Conservation (phyloP, 2,797 vertebrate species). For the Anguilla pacifica region DNA sequence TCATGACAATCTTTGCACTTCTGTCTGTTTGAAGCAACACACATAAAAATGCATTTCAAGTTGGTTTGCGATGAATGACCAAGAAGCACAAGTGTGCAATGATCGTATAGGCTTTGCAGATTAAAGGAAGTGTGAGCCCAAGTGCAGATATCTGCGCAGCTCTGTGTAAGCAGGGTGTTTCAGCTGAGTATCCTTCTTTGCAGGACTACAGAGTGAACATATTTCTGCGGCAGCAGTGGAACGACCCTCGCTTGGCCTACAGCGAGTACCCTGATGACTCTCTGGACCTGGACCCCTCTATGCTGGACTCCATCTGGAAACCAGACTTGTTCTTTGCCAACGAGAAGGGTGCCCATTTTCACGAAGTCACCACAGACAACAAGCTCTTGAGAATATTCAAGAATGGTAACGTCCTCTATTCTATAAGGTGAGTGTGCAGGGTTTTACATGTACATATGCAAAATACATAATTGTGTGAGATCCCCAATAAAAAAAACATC, state of each 20-base stretch:
- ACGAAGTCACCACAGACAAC: slow-evolving; percentile 96
- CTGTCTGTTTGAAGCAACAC: neutral
- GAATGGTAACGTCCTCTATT: slow-evolving; percentile 95
- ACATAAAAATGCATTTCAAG: neutral
- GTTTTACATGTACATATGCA: neutral
- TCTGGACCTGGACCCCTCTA: slow-evolving; percentile 92
- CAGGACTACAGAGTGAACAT: slow-evolving; percentile 97
- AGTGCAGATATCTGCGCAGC: neutral
- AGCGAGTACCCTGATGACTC: slow-evolving; percentile 96
- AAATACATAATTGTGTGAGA: neutral
- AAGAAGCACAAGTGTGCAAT: neutral
- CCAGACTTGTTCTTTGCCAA: slow-evolving; percentile 97
- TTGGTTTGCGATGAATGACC: neutral
- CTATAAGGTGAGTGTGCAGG: slow-evolving; percentile 78
- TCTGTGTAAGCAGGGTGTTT: neutral
- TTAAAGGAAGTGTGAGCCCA: neutral
- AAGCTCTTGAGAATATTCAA: slow-evolving; percentile 94
- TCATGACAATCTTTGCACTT: too few relatives aligned
- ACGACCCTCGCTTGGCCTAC: slow-evolving; percentile 90
- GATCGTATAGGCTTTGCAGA: neutral
- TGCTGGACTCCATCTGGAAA: slow-evolving; percentile 98
- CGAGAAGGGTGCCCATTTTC: slow-evolving; percentile 96
- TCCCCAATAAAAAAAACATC: neutral
- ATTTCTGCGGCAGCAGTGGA: slow-evolving; percentile 97
- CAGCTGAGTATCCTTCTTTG: slow-evolving; percentile 9